These are phyloP conservation scores for Picus viridis DNA, from an alignment of 2,797 vertebrate genomes.

Conservation along the genomic window DNA sequence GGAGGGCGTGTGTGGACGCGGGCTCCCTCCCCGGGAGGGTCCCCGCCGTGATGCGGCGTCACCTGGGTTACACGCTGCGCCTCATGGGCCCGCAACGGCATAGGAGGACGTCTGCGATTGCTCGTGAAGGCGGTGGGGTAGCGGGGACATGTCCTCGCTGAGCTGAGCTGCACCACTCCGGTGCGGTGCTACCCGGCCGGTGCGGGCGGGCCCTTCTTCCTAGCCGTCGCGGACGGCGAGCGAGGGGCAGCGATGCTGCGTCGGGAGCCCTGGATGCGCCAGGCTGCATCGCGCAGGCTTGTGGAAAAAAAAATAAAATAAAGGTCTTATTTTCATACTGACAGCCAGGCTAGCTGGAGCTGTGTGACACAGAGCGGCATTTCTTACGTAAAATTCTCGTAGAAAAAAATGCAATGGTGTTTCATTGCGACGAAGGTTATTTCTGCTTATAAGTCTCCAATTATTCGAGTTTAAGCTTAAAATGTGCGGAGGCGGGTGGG, in stretches of 20 bases:
- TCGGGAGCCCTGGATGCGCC: background rate
- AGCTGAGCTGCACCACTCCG: background rate
- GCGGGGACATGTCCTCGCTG: background rate
- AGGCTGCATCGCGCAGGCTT: slow-evolving; percentile 3
- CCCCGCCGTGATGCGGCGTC: slow-evolving; percentile 28
- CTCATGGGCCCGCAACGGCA: background rate
- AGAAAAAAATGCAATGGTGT: background rate
- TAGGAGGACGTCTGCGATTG: background rate
- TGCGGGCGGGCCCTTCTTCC: background rate
- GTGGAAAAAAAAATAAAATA: background rate
- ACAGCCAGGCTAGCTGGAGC: background rate
- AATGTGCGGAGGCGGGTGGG: background rate
- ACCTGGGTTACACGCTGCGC: slow-evolving; percentile 34
- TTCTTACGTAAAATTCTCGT: background rate
- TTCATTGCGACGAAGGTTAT: background rate
- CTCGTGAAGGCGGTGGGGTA: background rate
- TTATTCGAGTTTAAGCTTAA: background rate
- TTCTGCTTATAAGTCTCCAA: background rate
- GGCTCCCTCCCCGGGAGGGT: slow-evolving; percentile 1
- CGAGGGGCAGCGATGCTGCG: background rate
- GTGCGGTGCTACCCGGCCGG: background rate
- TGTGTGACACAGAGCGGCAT: background rate
- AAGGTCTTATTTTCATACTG: background rate
- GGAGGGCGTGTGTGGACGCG: background rate
- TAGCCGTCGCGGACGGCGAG: background rate